A percentile compares a stretch with the other conserved stretches of the same genome.
Conservation (phyloP, 2,797 vertebrate species). For the Hoplostethus mediterraneus region DNA sequence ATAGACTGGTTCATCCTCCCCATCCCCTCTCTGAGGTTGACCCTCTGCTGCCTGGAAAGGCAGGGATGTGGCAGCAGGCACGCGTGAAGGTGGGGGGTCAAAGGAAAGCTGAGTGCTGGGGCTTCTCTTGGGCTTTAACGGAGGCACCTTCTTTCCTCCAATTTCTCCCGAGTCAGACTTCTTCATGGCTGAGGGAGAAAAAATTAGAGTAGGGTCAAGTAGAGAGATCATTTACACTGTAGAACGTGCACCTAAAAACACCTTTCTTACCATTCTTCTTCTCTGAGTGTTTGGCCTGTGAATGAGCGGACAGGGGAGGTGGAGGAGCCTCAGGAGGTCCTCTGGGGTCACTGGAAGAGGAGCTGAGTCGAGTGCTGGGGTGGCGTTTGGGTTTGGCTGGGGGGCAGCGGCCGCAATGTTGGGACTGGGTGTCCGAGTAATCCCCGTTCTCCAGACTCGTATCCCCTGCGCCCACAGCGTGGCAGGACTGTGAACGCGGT, state of each 20-base stretch:
- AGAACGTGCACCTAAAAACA: background rate
- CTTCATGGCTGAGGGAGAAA: slow-evolving; percentile 82
- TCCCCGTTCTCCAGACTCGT: slow-evolving; percentile 85
- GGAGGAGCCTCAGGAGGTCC: slow-evolving; percentile 79
- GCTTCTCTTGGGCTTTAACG: slow-evolving; percentile 92
- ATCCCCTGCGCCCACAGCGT: slow-evolving; percentile 90
- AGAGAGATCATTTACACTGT: background rate
- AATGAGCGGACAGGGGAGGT: slow-evolving; percentile 72
- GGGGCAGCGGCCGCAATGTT: slow-evolving; percentile 84
- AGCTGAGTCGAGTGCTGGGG: slow-evolving; percentile 92
- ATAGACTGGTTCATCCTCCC: slow-evolving; percentile 92
- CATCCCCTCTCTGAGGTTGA: slow-evolving; percentile 71
- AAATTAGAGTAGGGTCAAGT: slow-evolving; percentile 23
- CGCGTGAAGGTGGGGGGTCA: slow-evolving; percentile 79
- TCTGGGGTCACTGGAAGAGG: slow-evolving; percentile 79
- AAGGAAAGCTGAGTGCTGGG: slow-evolving; percentile 92
- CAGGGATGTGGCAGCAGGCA: slow-evolving; percentile 79
- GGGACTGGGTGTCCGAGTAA: slow-evolving; percentile 82
- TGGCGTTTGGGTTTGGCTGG: slow-evolving; percentile 92
- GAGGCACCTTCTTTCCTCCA: slow-evolving; percentile 88
- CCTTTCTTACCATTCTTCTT: slow-evolving; percentile 80
- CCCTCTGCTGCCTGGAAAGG: slow-evolving; percentile 82
- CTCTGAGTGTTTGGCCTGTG: slow-evolving; percentile 79
- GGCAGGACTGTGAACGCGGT: slow-evolving; percentile 94
- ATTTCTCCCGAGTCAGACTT: slow-evolving; percentile 86